Evolutionary conservation across 2,113 vertebrate species (phyloP), one percentile per base, ranked within the genome.

Genomic region (Myocastor coypus): DNA sequence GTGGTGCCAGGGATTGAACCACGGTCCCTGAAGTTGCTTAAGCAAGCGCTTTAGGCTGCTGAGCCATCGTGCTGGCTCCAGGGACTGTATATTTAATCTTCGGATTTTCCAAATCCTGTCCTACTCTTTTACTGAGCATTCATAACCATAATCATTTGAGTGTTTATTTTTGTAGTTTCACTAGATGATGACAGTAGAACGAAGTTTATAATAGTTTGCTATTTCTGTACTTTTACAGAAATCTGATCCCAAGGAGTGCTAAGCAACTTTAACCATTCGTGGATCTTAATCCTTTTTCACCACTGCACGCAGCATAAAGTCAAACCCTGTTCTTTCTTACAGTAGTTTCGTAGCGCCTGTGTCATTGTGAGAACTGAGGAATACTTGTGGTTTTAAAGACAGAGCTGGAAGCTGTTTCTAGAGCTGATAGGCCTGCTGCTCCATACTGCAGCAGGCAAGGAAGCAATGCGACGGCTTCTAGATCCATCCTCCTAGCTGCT

Each of bases 91-190:
- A 77, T 96, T 96, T 93, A 96, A 93, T 95, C 68, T 94, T 68
- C 71, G 42, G 87, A 93, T 93, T 96, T 96, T 89, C 84, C 75
- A 96, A 95, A 96, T 95, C 80, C 81, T 86, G 4, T 8, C 80
- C 75, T 50, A 87, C 94, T 57, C 73, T 91, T 88, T 95, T 83
- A 66, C n/a, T 87, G 26, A 57, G 66, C 22, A 90, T 87, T 94
- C n/a, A 81, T 92, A 90, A 90, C 24, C 63, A 95, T 37, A 90
- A 90, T 30, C 63, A 95, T 37, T 90, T 92, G 87, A 84, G 37
- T 81, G 19, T 94, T 84, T 87, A 87, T 63, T 90, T 92, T 77
- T 87, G 17, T 63, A 82, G 86, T 64, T 88, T 86, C 34, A 75
- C 16, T 34, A 87, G n/a, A 68, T 96, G 75, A 87, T 78, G 57